A percentile compares a stretch with the other conserved stretches of the same genome.
phyloP scores from a whole-genome alignment of 2,888 invertebrate genomes.

The Tinea semifulvella region DNA sequence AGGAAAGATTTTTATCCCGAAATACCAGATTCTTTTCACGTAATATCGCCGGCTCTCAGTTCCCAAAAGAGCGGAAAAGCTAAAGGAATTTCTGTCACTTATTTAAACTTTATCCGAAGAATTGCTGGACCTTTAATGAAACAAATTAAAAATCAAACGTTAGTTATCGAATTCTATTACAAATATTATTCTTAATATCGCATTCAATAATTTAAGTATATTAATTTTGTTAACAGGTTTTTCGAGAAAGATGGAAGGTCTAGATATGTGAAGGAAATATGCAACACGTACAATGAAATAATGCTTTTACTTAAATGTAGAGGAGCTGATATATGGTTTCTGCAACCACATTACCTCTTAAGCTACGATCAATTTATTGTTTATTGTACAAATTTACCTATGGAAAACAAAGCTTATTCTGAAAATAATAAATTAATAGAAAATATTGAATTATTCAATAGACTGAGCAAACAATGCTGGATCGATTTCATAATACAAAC shows the following conservation, averaged over 20 bases:
- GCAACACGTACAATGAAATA: slow-evolving; percentile 47
- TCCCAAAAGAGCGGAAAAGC: slow-evolving; percentile 33
- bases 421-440: slow-evolving; percentile 33
- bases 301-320: slow-evolving; percentile 40
- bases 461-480: slow-evolving; percentile 64
- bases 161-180: slow-evolving; percentile 22
- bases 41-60: slow-evolving; percentile 37
- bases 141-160: slow-evolving; percentile 43
- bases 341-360: slow-evolving; percentile 45
- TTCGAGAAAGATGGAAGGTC: slow-evolving; percentile 23
- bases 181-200: neutral
- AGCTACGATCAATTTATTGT: slow-evolving; percentile 47
- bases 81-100: slow-evolving; percentile 50
- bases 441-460: slow-evolving; percentile 34
- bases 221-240: slow-evolving; percentile 15
- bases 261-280: slow-evolving; percentile 44
- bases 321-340: slow-evolving; percentile 39
- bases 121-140: slow-evolving; percentile 55
- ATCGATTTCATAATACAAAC: slow-evolving; percentile 69
- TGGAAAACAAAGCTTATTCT: slow-evolving; percentile 43
- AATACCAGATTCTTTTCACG: slow-evolving; percentile 53
- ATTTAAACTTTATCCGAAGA: slow-evolving; percentile 45
- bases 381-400: slow-evolving; percentile 36
- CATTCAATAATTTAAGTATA: neutral
- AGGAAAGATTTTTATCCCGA: slow-evolving; percentile 50